Evolutionary conservation across 2,113 vertebrate genomes (phyloP).

Genomic region (Urocynchramus pylzowi): DNA sequence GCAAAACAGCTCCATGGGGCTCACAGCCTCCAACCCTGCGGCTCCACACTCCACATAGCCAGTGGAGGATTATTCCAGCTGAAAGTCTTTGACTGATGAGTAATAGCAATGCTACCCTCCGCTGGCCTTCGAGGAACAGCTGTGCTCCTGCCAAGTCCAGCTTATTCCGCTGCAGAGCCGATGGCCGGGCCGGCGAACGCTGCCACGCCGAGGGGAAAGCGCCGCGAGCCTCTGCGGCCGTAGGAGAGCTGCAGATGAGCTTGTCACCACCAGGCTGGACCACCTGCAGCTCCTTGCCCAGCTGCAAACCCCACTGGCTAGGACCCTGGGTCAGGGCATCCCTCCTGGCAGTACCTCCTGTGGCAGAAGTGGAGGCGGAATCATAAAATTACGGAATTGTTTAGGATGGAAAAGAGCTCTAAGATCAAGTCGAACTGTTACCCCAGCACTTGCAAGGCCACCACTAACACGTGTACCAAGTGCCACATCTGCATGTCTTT

Average conservation of each 20-base stretch:
- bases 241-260: background rate
- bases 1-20: fast-evolving
- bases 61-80: background rate
- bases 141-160: conserved; percentile 15
- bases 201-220: fast-evolving
- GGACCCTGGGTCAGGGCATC: background rate
- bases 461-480: background rate
- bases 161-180: background rate
- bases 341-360: background rate
- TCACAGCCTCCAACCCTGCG: background rate
- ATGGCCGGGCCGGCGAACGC: fast-evolving
- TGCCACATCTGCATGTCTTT: background rate
- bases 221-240: fast-evolving
- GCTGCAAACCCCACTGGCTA: background rate
- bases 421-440: fast-evolving
- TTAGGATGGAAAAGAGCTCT: background rate
- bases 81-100: conserved; percentile 44
- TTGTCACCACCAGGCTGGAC: background rate
- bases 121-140: conserved; percentile 19
- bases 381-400: background rate
- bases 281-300: background rate
- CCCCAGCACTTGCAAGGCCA: background rate
- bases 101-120: background rate
- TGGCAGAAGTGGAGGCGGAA: background rate
- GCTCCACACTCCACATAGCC: fast-evolving